Evolutionary conservation across 2,797 vertebrate species (phyloP).

Genomic region (Gymnothorax javanicus): DNA sequence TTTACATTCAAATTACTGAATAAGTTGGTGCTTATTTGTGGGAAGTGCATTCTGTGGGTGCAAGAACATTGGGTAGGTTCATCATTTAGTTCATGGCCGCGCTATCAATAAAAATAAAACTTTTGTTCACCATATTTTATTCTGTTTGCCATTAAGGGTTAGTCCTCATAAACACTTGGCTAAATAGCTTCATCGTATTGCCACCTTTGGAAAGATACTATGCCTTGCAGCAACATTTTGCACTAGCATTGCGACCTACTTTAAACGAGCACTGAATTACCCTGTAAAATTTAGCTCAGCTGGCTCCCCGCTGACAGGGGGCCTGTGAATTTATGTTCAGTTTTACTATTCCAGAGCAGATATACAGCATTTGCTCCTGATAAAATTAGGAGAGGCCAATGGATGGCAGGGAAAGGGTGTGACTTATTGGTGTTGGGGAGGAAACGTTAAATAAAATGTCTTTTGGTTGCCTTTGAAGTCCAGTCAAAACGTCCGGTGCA

Average conservation of each 20-base stretch:
- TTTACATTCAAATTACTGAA: too few relatives aligned
- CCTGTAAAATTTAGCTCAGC: neutral
- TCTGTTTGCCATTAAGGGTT: neutral
- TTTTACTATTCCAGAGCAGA: conserved; percentile 2
- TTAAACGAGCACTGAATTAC: neutral
- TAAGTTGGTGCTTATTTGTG: too few relatives aligned
- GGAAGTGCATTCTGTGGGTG: too few relatives aligned
- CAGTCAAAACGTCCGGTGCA: neutral
- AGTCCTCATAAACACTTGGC: neutral
- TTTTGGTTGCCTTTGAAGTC: neutral
- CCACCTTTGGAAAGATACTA: neutral
- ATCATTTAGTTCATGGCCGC: neutral
- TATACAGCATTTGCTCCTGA: neutral
- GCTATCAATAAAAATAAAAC: neutral
- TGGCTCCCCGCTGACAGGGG: neutral
- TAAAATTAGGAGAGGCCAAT: neutral
- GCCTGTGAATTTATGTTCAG: neutral
- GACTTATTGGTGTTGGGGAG: neutral
- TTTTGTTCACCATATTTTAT: neutral
- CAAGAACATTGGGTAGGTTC: neutral
- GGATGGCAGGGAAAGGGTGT: neutral
- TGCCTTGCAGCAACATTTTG: neutral
- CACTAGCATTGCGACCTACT: neutral
- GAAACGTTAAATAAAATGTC: neutral
- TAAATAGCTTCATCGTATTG: neutral